These are phyloP conservation scores for Drosophila lacicola DNA, from an alignment of 2,888 invertebrate species.

Conservation along the genomic window DNA sequence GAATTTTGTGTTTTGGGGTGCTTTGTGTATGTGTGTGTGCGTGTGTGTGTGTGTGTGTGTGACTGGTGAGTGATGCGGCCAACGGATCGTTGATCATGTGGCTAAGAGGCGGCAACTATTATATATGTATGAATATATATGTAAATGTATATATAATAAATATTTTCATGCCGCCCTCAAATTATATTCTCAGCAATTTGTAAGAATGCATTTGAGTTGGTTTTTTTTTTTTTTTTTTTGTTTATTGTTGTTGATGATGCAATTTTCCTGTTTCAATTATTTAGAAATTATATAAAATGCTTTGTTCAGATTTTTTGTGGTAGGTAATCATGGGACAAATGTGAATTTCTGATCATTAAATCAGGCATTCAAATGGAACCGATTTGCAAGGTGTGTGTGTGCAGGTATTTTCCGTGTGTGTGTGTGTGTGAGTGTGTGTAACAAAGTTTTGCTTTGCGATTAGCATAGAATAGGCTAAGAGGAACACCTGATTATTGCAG, in stretches of 20 bases:
- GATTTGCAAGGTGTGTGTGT: slow-evolving; percentile 28
- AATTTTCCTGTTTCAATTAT: slow-evolving; percentile 57
- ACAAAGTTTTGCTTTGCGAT: background rate
- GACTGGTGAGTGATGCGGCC: slow-evolving; percentile 22
- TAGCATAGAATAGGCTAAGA: background rate
- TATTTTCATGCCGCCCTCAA: slow-evolving; percentile 15
- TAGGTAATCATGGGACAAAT: slow-evolving; percentile 38
- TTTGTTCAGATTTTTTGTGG: slow-evolving; percentile 25
- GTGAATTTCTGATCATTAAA: slow-evolving; percentile 39
- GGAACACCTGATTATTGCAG: background rate
- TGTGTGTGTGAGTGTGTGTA: background rate
- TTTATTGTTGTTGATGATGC: slow-evolving; percentile 53
- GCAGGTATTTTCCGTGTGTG: background rate
- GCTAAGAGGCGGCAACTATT: slow-evolving; percentile 15
- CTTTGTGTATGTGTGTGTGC: slow-evolving; percentile 13
- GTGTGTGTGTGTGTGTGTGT: background rate
- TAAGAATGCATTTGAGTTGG: slow-evolving; percentile 23
- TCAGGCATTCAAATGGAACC: slow-evolving; percentile 63
- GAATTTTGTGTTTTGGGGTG: slow-evolving; percentile 28
- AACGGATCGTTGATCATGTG: slow-evolving; percentile 50
- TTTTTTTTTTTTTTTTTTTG: slow-evolving; percentile 15
- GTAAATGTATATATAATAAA: slow-evolving; percentile 1
- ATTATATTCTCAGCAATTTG: slow-evolving; percentile 45
- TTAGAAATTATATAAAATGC: slow-evolving; percentile 58
- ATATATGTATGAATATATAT: background rate